phyloP scores from a whole-genome alignment of 2,113 vertebrate genomes.

The Miniopterus natalensis region DNA sequence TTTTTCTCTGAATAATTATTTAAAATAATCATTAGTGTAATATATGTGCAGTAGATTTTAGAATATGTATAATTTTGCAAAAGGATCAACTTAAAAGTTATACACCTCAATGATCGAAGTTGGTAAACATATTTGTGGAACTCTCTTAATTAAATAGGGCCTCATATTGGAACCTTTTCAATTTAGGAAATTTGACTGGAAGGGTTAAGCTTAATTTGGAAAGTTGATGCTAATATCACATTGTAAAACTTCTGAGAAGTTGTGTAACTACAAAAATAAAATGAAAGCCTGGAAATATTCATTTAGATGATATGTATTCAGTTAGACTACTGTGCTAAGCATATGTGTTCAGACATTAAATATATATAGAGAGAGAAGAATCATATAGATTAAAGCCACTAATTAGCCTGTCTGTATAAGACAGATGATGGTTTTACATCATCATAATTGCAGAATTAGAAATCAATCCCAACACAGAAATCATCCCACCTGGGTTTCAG shows the following conservation, averaged over 20 bases:
- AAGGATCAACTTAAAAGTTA: neutral
- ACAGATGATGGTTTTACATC: neutral
- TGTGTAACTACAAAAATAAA: neutral
- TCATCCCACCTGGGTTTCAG: neutral
- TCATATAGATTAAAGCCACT: neutral
- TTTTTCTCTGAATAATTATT: neutral
- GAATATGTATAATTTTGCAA: neutral
- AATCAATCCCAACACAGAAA: neutral
- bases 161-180: neutral
- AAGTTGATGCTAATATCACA: neutral
- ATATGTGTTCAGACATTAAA: neutral
- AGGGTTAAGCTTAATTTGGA: neutral
- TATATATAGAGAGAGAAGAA: too few relatives aligned
- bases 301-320: neutral
- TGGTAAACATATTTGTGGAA: neutral
- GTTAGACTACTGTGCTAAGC: neutral
- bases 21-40: neutral
- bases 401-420: neutral
- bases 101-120: neutral
- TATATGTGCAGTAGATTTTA: neutral
- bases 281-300: neutral
- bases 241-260: conserved; percentile 13
- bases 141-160: neutral
- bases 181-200: neutral
- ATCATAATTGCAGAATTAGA: neutral